phyloP scores from a whole-genome alignment of 2,888 invertebrate genomes.

The Sarcophaga caerulescens region DNA sequence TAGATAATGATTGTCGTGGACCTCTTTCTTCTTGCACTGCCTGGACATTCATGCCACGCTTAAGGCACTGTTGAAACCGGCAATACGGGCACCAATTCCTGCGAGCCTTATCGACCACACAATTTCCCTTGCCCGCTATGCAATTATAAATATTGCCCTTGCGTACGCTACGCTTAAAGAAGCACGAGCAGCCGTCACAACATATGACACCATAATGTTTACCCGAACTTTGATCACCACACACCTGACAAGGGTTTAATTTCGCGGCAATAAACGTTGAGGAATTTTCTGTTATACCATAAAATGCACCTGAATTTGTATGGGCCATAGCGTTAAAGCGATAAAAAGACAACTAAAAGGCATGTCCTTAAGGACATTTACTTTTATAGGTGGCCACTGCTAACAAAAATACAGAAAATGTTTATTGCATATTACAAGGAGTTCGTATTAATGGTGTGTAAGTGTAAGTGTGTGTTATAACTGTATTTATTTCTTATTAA shows the following conservation, averaged over 20 bases:
- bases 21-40: conserved; percentile 94
- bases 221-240: conserved; percentile 91
- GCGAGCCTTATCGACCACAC: conserved; percentile 90
- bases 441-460: conserved; percentile 1
- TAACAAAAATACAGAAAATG: conserved; percentile 1
- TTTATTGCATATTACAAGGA: conserved; percentile 37
- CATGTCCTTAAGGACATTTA: conserved; percentile 29
- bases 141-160: conserved; percentile 88
- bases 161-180: conserved; percentile 92
- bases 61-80: conserved; percentile 88
- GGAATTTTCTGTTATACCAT: conserved; percentile 38
- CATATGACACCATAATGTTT: conserved; percentile 92
- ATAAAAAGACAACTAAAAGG: conserved; percentile 45
- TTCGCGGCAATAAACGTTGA: background rate
- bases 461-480: conserved; percentile 11
- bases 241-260: conserved; percentile 85
- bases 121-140: conserved; percentile 88
- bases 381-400: conserved; percentile 56
- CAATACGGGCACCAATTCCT: conserved; percentile 95
- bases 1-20: conserved; percentile 82
- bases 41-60: conserved; percentile 89
- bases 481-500: conserved; percentile 51
- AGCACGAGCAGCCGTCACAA: conserved; percentile 95
- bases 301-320: conserved; percentile 46
- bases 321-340: conserved; percentile 29